Percentiles rank a stretch among this genome's conserved stretches.
Evolutionary conservation across 2,888 invertebrate genomes (phyloP).

Genomic region (Tolmerus cingulatus): DNA sequence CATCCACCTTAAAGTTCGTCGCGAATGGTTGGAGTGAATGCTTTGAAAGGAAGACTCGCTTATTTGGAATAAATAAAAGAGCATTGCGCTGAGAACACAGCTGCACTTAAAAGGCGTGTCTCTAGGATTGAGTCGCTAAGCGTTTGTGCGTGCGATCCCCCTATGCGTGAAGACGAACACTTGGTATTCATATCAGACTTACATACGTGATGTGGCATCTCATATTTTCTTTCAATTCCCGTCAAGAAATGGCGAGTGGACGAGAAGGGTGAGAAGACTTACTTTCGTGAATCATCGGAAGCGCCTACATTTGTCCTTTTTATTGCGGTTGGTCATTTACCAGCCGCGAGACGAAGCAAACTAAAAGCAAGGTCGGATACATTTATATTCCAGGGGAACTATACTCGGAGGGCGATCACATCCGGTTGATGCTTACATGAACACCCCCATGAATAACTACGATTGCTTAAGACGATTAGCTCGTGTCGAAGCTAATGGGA

Average conservation of each 20-base stretch:
- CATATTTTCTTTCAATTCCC: background rate
- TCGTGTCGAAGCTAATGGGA: background rate
- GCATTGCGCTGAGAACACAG: background rate
- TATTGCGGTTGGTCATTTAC: background rate
- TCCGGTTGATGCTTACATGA: constrained; percentile 26
- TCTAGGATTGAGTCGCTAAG: background rate
- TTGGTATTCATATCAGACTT: constrained; percentile 11
- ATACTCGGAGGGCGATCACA: constrained; percentile 41
- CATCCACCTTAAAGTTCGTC: background rate
- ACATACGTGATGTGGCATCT: background rate
- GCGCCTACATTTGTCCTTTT: constrained; percentile 1
- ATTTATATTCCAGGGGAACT: constrained; percentile 41
- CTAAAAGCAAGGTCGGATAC: constrained; percentile 44
- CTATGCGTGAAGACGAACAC: background rate
- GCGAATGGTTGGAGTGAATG: background rate
- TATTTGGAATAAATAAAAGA: background rate
- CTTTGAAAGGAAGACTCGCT: background rate
- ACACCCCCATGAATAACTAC: background rate
- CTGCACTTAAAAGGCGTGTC: background rate
- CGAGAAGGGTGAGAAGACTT: background rate
- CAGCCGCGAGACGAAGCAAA: background rate
- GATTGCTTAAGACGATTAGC: background rate
- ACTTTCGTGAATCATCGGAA: constrained; percentile 29
- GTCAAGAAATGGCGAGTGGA: background rate
- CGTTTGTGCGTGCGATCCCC: background rate